Conservation (phyloP, 2,113 vertebrate genomes). For the Pterophyllum scalare region DNA sequence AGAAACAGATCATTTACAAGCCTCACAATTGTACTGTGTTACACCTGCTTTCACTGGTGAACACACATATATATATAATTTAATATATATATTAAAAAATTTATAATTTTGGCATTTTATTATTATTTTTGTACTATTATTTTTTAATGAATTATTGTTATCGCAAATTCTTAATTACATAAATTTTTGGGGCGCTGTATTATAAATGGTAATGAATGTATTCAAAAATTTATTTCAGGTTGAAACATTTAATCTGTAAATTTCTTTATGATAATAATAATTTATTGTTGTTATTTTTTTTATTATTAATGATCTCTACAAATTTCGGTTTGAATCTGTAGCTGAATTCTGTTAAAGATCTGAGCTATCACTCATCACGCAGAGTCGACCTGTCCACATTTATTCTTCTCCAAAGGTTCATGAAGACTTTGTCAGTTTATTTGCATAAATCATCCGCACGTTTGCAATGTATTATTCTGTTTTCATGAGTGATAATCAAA, state of each 20-base stretch:
- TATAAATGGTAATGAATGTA: neutral
- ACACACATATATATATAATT: no score
- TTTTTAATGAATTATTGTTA: neutral
- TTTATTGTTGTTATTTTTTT: rapidly evolving
- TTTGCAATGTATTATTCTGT: constrained; percentile 22
- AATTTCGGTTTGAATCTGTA: neutral
- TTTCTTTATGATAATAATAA: neutral
- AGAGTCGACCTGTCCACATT: constrained; percentile 37
- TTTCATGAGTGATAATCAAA: constrained; percentile 37
- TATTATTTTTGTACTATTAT: neutral
- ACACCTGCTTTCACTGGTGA: no score
- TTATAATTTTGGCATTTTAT: no score
- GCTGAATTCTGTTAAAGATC: neutral
- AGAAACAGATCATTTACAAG: no score
- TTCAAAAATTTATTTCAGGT: neutral
- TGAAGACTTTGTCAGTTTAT: constrained; percentile 22
- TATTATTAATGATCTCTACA: neutral
- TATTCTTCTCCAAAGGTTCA: constrained; percentile 36
- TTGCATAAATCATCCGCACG: constrained; percentile 47
- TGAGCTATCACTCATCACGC: constrained; percentile 56
- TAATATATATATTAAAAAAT: no score
- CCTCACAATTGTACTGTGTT: no score
- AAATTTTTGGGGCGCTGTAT: neutral
- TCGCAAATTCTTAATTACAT: neutral
- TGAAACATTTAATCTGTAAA: neutral